Conservation (phyloP, 1,140 invertebrate species). For the Pissodes strobi region DNA sequence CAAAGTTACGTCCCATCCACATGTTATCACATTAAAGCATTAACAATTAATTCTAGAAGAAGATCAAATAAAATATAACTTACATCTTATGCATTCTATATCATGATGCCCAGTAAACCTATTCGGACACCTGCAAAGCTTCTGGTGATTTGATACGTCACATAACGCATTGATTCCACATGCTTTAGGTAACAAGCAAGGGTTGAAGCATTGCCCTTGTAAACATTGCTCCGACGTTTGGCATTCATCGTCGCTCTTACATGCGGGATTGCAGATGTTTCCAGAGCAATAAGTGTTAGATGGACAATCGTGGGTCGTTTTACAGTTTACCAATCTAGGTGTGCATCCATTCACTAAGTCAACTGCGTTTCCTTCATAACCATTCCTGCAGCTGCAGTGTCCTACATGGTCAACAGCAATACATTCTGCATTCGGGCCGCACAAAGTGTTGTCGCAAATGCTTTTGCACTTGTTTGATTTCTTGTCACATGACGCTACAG, state of each 20-base stretch:
- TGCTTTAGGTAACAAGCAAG: slow-evolving; percentile 74
- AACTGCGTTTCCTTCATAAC: slow-evolving; percentile 76
- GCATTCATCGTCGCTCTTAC: slow-evolving; percentile 81
- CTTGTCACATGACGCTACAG: slow-evolving; percentile 69
- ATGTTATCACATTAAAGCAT: too few relatives aligned
- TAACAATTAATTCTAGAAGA: too few relatives aligned
- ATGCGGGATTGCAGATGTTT: slow-evolving; percentile 77
- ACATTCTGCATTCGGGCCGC: slow-evolving; percentile 85
- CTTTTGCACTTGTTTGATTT: slow-evolving; percentile 56
- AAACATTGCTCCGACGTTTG: slow-evolving; percentile 76
- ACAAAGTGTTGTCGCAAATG: slow-evolving; percentile 74
- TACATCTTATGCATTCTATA: slow-evolving; percentile 82
- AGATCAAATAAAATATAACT: slow-evolving; percentile 55
- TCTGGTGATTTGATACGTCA: slow-evolving; percentile 72
- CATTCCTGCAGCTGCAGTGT: slow-evolving; percentile 75
- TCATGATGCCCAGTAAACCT: slow-evolving; percentile 86
- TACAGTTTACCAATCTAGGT: slow-evolving; percentile 74
- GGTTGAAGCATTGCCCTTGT: slow-evolving; percentile 81
- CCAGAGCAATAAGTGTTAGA: slow-evolving; percentile 81
- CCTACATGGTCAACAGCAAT: slow-evolving; percentile 70
- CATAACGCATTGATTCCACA: slow-evolving; percentile 92
- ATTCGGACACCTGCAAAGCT: slow-evolving; percentile 79
- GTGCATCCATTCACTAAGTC: slow-evolving; percentile 74
- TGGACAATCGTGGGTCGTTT: slow-evolving; percentile 71
- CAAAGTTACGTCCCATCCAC: too few relatives aligned